Conservation (phyloP, 2,797 vertebrate genomes). For the Mus caroli region DNA sequence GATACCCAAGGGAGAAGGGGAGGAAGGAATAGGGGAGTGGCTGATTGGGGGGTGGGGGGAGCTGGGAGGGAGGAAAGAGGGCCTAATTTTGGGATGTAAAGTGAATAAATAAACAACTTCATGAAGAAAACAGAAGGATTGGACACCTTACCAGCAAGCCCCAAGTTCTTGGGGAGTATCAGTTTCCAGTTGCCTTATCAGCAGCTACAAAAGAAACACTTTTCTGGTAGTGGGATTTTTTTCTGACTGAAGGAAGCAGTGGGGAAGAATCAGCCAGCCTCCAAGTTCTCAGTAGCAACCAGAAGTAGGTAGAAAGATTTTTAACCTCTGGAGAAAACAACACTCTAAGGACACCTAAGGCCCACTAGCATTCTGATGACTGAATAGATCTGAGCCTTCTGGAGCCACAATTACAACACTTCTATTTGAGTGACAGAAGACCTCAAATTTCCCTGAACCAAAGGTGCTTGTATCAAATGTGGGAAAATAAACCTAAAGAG, state of each 20-base stretch:
- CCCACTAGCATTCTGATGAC: not conserved
- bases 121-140: not conserved
- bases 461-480: not conserved
- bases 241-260: not conserved
- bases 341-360: not conserved
- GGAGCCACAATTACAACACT: not conserved
- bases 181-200: too few relatives aligned
- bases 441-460: not conserved
- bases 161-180: not conserved
- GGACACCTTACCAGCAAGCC: not conserved
- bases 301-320: not conserved
- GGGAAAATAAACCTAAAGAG: not conserved
- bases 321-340: not conserved
- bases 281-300: not conserved
- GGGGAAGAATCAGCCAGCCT: too few relatives aligned
- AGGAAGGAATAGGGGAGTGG: too few relatives aligned
- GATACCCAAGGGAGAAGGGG: too few relatives aligned
- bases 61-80: not conserved
- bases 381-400: not conserved
- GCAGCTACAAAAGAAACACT: not conserved
- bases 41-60: not conserved
- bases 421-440: not conserved
- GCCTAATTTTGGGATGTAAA: not conserved
- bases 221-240: too few relatives aligned
- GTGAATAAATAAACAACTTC: not conserved